Evolutionary conservation across 2,888 invertebrate genomes (phyloP), one percentile per base, ranked within the genome.

Genomic region (Cerastis leucographa): DNA sequence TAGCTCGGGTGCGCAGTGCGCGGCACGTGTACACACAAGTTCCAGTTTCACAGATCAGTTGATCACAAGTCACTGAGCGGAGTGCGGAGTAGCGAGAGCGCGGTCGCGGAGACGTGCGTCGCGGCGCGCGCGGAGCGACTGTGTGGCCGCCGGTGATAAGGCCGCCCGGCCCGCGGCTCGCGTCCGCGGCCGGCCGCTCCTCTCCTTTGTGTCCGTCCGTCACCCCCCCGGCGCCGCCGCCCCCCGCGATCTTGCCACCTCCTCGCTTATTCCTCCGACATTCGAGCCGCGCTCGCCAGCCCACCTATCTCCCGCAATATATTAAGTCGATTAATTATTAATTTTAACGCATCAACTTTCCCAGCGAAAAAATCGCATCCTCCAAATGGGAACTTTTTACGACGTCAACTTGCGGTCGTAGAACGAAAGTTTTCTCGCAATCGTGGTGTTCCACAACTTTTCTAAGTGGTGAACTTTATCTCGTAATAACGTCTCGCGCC

Each of bases 131-230:
- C 94, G 94, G 91, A 94, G 93, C 96, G 95, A 95, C 94, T 93
- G 95, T 94, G 93, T 95, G 95, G 94, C 93, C 92, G 91, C 91
- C 88, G 93, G 94, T 95, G 96, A 95, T 95, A 95, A 95, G 93
- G 94, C 94, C 93, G 92, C 64, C 94, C 92, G 93, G 94, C 90
- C 90, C 93, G 93, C 92, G 92, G 92, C 89, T 92, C 93, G 94
- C 93, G 92, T 93, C 94, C 94, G 94, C 95, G 94, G 92, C 94
- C 94, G 95, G 94, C 95, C 94, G 95, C 94, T 94, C 94, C 94
- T 94, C 95, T 94, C 95, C 96, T 96, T 96, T 96, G 96, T 95
- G 97, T 95, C 97, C 97, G 97, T 97, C 93, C 93, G 91, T 89
- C 90, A 87, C 90, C 90, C 91, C 88, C 88, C 91, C 84, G 66